A percentile compares a stretch with the other conserved stretches of the same genome.
phyloP scores from a whole-genome alignment of 2,113 vertebrate species.

The Myiopsitta monachus region DNA sequence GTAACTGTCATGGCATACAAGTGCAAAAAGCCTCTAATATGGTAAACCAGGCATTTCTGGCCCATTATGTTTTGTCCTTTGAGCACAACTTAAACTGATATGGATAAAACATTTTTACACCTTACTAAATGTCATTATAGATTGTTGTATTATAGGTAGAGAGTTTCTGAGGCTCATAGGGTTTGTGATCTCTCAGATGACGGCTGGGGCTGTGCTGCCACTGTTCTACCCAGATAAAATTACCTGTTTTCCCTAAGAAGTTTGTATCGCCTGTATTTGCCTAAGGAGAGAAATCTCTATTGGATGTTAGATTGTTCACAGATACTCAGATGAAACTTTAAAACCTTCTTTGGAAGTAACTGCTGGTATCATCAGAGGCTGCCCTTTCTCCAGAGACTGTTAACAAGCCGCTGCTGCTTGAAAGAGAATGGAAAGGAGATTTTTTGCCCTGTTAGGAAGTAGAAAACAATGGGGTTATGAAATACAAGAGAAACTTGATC shows the following conservation, averaged over 20 bases:
- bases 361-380: neutral
- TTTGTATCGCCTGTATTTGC: neutral
- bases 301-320: neutral
- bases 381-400: neutral
- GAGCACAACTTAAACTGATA: neutral
- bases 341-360: neutral
- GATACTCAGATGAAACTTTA: neutral
- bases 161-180: neutral
- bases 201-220: neutral
- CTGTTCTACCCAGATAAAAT: neutral
- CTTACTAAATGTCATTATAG: neutral
- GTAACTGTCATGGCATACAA: fast-evolving
- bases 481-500: neutral
- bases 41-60: neutral
- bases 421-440: neutral
- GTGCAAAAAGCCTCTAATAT: neutral
- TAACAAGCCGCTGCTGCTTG: neutral
- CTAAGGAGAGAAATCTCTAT: neutral
- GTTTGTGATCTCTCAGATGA: neutral
- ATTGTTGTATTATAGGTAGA: neutral
- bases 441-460: neutral
- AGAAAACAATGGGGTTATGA: neutral
- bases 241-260: neutral
- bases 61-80: neutral
- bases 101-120: neutral